Evolutionary conservation across 1,140 invertebrate species (phyloP), one percentile per base, ranked within the genome.

Genomic region (Formica selysi): DNA sequence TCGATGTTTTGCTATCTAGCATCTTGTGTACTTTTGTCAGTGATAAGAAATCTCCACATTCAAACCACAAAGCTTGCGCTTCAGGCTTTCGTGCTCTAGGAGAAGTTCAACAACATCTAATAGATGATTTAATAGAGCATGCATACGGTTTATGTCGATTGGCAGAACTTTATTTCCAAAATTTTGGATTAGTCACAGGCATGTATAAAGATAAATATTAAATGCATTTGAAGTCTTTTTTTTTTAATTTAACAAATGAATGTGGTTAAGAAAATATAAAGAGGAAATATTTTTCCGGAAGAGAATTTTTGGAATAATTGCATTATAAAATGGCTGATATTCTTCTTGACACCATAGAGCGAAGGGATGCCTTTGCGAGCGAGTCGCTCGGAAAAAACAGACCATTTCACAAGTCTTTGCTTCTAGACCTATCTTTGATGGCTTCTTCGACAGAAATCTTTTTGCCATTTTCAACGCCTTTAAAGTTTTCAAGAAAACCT

Each of bases 31-130:
- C 71, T 71, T 83, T 78, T 71, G 19, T 57, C 64, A 54, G 19
- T 62, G 88, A 89, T 89, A 89, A 89, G 88, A 78, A 86, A 86
- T 83, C 76, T 85, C 48, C 64, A 26, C 71, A 59, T 74, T 89
- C 87, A 81, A 86, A n/a, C n/a, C 86, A 89, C 57, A n/a, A 51
- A 51, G 62, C 51, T n/a, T 73, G 26, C 74, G 36, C 48, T 65
- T 68, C 61, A 76, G 64, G 70, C 76, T 85, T 70, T 89, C 62
- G 83, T 73, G 32, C 51, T 38, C 36, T 16, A 22, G 13, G 54
- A 65, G 76, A 81, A 89, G 65, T 89, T 89, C 29, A 22, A 11
- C 65, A 11, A 54, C 64, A 57, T 74, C 29, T 48, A 83, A 48
- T 22, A 38, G 57, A 59, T 54, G 62, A 89, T 71, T 89, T 89